These are phyloP conservation scores for Syngnathus scovelli DNA, from an alignment of 2,113 vertebrate species.

Conservation along the genomic window DNA sequence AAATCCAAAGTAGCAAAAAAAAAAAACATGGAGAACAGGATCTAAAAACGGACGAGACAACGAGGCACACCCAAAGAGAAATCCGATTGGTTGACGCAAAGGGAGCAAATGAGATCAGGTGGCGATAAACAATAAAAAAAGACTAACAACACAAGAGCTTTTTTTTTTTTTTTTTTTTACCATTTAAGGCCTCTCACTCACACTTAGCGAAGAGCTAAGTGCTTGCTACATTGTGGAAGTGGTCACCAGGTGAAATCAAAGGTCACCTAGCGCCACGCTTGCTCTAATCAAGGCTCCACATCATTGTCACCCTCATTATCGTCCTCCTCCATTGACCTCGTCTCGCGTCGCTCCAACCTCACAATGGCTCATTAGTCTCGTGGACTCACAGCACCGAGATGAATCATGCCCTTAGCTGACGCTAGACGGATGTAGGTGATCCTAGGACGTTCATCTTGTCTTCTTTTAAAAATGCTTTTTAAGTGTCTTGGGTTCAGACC, in stretches of 20 bases:
- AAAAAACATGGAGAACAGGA: no score
- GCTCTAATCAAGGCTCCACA: slow-evolving; percentile 37
- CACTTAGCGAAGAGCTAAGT: slow-evolving; percentile 33
- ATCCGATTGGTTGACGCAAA: no score
- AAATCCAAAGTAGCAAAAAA: background rate
- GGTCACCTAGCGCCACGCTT: slow-evolving; percentile 29
- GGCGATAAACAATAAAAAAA: background rate
- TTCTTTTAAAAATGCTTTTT: no score
- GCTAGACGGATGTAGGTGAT: background rate
- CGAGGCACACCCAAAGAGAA: no score
- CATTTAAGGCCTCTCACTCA: background rate
- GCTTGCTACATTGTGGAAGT: slow-evolving; percentile 25
- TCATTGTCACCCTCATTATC: slow-evolving; percentile 50
- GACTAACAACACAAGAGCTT: background rate
- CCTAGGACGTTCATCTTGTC: no score
- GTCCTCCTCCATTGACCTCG: slow-evolving; percentile 41
- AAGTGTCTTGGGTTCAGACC: no score
- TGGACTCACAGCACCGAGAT: slow-evolving; percentile 12
- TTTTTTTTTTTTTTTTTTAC: background rate
- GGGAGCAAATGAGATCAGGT: no score
- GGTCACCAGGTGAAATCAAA: slow-evolving; percentile 46
- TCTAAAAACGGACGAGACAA: no score
- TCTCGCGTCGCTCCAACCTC: slow-evolving; percentile 18
- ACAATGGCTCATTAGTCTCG: slow-evolving; percentile 29
- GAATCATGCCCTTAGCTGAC: slow-evolving; percentile 11